Evolutionary conservation across 53 echinoderm and acorn worm genomes (phyloP).

Genomic region (Hippasteria phrygiana): DNA sequence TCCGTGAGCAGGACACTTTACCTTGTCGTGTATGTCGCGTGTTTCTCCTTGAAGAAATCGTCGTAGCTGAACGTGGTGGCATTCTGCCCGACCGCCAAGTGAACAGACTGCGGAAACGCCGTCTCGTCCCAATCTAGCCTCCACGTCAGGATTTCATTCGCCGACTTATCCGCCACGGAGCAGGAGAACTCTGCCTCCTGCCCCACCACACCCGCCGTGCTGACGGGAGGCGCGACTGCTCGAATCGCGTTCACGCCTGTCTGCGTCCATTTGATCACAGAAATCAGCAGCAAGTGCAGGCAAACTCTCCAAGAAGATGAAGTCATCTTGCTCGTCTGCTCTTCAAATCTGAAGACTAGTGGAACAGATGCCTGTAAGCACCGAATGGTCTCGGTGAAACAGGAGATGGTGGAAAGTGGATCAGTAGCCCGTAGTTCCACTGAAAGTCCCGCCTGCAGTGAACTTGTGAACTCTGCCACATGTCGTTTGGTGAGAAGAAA

Average conservation of each 20-base stretch:
- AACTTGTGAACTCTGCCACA: slow-evolving; percentile 37
- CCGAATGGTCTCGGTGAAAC: neutral
- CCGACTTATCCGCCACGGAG: slow-evolving; percentile 38
- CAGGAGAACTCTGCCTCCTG: slow-evolving; percentile 36
- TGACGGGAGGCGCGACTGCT: slow-evolving; percentile 13
- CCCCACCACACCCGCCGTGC: slow-evolving; percentile 31
- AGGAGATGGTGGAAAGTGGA: neutral
- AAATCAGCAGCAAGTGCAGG: neutral
- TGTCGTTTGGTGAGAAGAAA: neutral
- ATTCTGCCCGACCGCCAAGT: slow-evolving; percentile 6
- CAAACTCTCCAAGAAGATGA: neutral
- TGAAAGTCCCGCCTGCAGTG: slow-evolving; percentile 18
- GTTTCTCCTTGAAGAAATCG: slow-evolving; percentile 6
- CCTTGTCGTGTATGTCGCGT: slow-evolving; percentile 47
- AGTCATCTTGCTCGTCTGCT: neutral
- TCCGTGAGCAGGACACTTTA: neutral
- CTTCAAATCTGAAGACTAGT: neutral
- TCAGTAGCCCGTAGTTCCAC: neutral
- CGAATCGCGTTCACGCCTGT: slow-evolving; percentile 14
- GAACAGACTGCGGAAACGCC: neutral
- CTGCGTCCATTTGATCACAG: neutral
- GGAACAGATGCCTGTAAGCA: neutral
- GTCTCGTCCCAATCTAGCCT: slow-evolving; percentile 19
- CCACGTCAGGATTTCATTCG: slow-evolving; percentile 12
- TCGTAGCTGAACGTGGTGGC: neutral